Base-by-base conservation (phyloP, 2,797 vertebrate species). In the Rhyacichthys aspro region DNA sequence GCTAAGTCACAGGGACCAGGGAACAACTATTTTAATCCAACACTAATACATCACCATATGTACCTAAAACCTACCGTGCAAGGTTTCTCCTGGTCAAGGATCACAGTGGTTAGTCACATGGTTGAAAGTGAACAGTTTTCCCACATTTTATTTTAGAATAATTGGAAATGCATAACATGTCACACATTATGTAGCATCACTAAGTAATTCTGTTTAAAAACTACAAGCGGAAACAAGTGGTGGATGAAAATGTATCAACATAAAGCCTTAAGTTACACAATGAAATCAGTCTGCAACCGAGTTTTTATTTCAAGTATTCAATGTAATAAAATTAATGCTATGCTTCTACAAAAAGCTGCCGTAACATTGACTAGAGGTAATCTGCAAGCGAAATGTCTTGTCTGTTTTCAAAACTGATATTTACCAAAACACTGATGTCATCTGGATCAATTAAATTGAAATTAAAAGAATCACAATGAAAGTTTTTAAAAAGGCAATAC, bases 401-500 rank as follows among this genome's bases (percentile, higher is more conserved):
- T 23, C 2, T 23, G 2, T 23, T 2, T 5, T 23, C 19, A 23
- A 23, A 23, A 23, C 19, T 23, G 23, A 28, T 5, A 28, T 28
- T 28, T 9, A 19, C 7, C 49, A 16, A 38, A 17, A 39, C n/a
- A 15, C 7, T 14, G 12, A 39, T 41, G 34, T 14, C 34, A 10
- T 32, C 23, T 2, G 23, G 7, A 5, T 28, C 4, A 28, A 28
- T 28, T 3, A 52, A 38, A 52, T 11, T 45, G 19, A 37, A 38
- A 48, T 19, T 11, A 39, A 55, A 2, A 72, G 16, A 58, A 34
- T 9, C 17, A 65, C 23, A 61, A 1, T 15, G 52, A 12, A 66
- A 9, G 33, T 1, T 58, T 41, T 43, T 9, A 41, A 53, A 42
- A 61, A 36, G 9, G 1, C 3, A 14, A 36, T 3, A 38, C 5